phyloP scores from a whole-genome alignment of 2,797 vertebrate genomes.

The Platalea minor region DNA sequence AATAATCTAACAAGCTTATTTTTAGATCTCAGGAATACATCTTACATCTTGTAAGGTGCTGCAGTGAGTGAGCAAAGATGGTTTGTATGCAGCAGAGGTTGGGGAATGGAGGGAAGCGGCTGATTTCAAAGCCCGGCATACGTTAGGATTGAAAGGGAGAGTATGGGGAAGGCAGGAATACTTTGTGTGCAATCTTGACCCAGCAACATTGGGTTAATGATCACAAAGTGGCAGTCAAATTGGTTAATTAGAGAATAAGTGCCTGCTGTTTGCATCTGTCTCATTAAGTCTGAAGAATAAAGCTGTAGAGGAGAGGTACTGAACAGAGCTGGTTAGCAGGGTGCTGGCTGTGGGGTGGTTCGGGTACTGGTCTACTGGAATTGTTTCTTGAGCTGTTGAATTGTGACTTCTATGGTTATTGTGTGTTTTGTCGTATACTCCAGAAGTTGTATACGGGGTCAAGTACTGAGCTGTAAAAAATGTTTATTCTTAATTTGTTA shows the following conservation, averaged over 20 bases:
- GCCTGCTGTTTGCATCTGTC: constrained; percentile 60
- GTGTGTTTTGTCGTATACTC: background rate
- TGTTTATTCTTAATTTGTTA: background rate
- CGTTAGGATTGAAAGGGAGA: background rate
- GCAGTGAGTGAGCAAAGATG: constrained; percentile 30
- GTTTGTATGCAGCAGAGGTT: background rate
- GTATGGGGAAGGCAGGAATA: background rate
- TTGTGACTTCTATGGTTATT: background rate
- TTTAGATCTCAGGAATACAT: constrained; percentile 36
- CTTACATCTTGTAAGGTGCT: constrained; percentile 12
- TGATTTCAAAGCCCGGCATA: background rate
- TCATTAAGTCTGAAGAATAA: constrained; percentile 56
- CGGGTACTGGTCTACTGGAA: background rate
- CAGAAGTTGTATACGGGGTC: background rate
- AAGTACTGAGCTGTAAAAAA: background rate
- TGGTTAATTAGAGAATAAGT: constrained; percentile 60
- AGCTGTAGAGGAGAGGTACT: background rate
- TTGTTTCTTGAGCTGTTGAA: background rate
- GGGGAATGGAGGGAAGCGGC: background rate
- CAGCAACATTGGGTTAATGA: constrained; percentile 47
- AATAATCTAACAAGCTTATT: constrained; percentile 64
- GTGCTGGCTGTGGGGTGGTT: background rate
- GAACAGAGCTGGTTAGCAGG: background rate
- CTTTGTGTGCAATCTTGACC: constrained; percentile 13
- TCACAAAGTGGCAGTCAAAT: constrained; percentile 55